These are phyloP conservation scores for Epirrhoe alternata DNA, from an alignment of 2,888 invertebrate genomes.

Conservation along the genomic window DNA sequence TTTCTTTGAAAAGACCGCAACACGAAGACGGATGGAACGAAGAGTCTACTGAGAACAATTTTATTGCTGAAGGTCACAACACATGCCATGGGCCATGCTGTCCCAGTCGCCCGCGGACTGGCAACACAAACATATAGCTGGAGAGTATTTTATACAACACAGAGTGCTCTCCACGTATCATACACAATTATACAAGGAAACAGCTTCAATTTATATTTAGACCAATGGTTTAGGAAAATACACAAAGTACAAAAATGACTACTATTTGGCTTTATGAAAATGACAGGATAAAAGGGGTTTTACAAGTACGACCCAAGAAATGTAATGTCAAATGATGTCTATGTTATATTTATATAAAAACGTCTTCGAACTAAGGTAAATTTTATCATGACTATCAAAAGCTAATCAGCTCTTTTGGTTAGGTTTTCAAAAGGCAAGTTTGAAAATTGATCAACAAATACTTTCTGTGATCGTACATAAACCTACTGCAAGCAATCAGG, in stretches of 20 bases:
- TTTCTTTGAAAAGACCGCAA: constrained; percentile 72
- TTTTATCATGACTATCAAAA: constrained; percentile 28
- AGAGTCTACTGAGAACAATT: constrained; percentile 61
- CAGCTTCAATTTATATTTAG: constrained; percentile 39
- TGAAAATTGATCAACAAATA: constrained; percentile 20
- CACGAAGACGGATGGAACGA: constrained; percentile 70
- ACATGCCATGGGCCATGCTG: constrained; percentile 35
- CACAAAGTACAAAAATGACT: constrained; percentile 42
- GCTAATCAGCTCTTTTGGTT: constrained; percentile 25
- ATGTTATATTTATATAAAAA: constrained; percentile 23
- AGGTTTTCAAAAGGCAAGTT: constrained; percentile 21
- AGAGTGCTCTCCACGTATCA: constrained; percentile 56
- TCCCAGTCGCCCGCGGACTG: constrained; percentile 47
- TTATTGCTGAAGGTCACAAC: constrained; percentile 77
- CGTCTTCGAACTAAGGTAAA: constrained; percentile 25
- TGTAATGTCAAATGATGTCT: constrained; percentile 21
- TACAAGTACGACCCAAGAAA: constrained; percentile 53
- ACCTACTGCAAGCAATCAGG: constrained; percentile 70
- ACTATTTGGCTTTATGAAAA: constrained; percentile 59
- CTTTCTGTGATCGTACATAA: constrained; percentile 37
- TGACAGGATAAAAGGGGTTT: constrained; percentile 73
- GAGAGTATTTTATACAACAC: constrained; percentile 56
- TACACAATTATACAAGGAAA: constrained; percentile 59
- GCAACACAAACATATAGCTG: constrained; percentile 46
- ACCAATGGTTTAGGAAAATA: constrained; percentile 42